These are phyloP conservation scores for Dynastes hyllus DNA, from an alignment of 2,888 invertebrate species.

Conservation along the genomic window DNA sequence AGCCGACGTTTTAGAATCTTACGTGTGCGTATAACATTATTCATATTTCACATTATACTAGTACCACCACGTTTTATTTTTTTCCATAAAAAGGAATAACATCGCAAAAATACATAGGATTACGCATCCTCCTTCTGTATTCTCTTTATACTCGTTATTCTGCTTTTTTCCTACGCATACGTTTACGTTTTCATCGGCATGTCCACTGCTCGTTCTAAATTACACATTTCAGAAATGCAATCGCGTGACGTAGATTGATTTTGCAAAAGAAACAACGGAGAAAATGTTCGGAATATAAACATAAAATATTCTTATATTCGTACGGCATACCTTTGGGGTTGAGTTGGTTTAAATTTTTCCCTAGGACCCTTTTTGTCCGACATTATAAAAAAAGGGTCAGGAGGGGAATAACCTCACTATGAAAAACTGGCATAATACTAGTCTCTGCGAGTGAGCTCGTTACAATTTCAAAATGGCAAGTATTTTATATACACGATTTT, in stretches of 20 bases:
- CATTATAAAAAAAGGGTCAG: no score
- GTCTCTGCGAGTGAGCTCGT: slow-evolving; percentile 62
- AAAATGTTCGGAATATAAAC: slow-evolving; percentile 49
- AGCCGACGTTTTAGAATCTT: slow-evolving; percentile 45
- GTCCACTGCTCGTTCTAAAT: slow-evolving; percentile 13
- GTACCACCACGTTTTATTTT: slow-evolving; percentile 22
- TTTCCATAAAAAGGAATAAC: slow-evolving; percentile 23
- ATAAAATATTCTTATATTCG: slow-evolving; percentile 52
- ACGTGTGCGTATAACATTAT: slow-evolving; percentile 42
- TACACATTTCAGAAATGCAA: slow-evolving; percentile 46
- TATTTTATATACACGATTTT: slow-evolving; percentile 51
- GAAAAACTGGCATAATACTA: slow-evolving; percentile 64
- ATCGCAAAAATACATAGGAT: slow-evolving; percentile 39
- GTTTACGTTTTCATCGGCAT: not conserved
- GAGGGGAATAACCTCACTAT: slow-evolving; percentile 61
- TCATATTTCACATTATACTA: slow-evolving; percentile 37
- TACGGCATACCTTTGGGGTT: slow-evolving; percentile 52
- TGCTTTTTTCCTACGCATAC: not conserved
- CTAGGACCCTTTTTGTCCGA: slow-evolving; percentile 63
- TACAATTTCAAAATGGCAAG: slow-evolving; percentile 64
- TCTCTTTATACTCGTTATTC: slow-evolving; percentile 23
- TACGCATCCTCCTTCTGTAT: slow-evolving; percentile 29
- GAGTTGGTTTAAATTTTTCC: slow-evolving; percentile 63
- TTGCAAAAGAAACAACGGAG: slow-evolving; percentile 46
- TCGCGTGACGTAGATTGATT: slow-evolving; percentile 46